These are phyloP conservation scores for Euura saliciscinereae DNA, from an alignment of 1,140 invertebrate species.

Conservation along the genomic window DNA sequence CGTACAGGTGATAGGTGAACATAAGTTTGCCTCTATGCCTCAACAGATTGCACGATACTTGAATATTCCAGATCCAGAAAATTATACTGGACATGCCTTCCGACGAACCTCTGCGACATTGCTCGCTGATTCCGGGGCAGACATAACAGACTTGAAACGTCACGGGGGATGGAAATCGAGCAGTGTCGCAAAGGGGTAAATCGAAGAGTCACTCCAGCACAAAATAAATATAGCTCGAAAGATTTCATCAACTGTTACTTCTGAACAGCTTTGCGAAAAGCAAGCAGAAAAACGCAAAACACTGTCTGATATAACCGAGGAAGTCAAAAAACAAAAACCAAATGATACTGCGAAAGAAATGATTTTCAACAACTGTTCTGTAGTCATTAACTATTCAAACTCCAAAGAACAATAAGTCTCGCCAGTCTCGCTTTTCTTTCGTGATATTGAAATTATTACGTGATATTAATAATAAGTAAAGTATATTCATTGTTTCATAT, in stretches of 20 bases:
- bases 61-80: slow-evolving; percentile 18
- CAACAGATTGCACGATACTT: slow-evolving; percentile 22
- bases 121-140: slow-evolving; percentile 14
- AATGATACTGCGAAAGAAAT: background rate
- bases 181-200: background rate
- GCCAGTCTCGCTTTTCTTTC: too few species aligned
- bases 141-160: background rate
- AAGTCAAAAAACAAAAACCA: background rate
- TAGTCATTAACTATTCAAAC: too few species aligned
- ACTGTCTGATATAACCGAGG: background rate
- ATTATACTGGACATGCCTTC: slow-evolving; percentile 26
- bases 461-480: too few species aligned
- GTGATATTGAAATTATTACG: too few species aligned
- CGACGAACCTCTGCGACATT: slow-evolving; percentile 21
- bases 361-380: too few species aligned
- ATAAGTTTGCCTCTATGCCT: slow-evolving; percentile 13
- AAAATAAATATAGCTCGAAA: background rate
- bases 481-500: too few species aligned
- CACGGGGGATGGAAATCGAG: background rate
- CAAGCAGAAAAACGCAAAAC: background rate
- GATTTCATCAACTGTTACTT: background rate
- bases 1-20: slow-evolving; percentile 21
- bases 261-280: background rate
- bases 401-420: too few species aligned
- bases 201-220: background rate